phyloP scores from a whole-genome alignment of 2,113 vertebrate genomes.

The Diadophis punctatus region DNA sequence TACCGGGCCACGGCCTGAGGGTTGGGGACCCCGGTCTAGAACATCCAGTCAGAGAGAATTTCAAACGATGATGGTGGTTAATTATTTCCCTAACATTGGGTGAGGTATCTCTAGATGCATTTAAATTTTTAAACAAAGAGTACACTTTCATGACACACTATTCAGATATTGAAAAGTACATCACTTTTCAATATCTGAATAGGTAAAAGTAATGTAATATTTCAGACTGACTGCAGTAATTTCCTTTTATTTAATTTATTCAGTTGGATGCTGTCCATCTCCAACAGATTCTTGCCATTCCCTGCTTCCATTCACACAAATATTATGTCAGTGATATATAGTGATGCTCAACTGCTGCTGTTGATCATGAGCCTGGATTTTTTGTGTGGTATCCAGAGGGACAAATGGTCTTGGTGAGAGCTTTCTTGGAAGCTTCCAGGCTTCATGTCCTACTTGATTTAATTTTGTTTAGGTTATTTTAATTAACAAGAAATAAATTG shows the following conservation, averaged over 20 bases:
- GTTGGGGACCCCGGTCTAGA: background rate
- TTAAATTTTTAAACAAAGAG: background rate
- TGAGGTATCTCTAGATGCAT: background rate
- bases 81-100: background rate
- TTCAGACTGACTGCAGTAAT: background rate
- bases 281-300: background rate
- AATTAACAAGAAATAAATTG: background rate
- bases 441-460: background rate
- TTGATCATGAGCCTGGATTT: background rate
- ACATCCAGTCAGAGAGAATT: slow-evolving; percentile 37
- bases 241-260: background rate
- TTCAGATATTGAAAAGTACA: background rate
- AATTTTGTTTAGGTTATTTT: background rate
- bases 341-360: background rate
- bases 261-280: background rate
- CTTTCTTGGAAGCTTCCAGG: background rate
- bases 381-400: background rate
- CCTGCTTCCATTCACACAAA: background rate
- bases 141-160: background rate
- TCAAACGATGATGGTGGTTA: slow-evolving; percentile 20
- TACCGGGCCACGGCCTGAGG: background rate
- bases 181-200: background rate
- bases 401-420: background rate
- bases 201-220: background rate
- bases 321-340: background rate